Base-by-base conservation (phyloP, 2,888 invertebrate species). In the Drosophila dives region DNA sequence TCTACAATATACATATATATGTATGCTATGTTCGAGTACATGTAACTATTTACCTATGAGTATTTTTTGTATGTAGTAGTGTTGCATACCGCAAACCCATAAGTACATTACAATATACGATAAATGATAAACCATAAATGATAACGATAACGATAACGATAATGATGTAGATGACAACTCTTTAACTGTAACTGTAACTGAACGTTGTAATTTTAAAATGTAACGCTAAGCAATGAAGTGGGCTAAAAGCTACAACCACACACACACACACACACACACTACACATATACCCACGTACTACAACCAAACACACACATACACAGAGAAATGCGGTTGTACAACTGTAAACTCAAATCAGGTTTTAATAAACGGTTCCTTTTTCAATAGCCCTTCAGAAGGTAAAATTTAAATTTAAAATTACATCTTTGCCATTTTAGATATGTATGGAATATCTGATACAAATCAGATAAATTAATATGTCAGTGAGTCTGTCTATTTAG, bases 131-230 rank as follows among this genome's bases (percentile, higher is more conserved):
- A 53, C 33, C 65, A 70, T 69, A 67, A 50, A 63, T 23, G 40
- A 59, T 71, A 48, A 34, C 45, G 38, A 63, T 59, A 48, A 29
- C 33, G 40, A 59, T 71, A 48, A 40, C 45, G 38, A 63, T 59
- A 48, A 23, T 23, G 20, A 73, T 59, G 65, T 88, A 77, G 82
- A 77, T 71, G 74, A 81, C 73, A 83, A 69, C 83, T 83, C 66
- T 23, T 45, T 86, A 79, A 79, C 64, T 83, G 75, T 86, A 79
- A 79, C 64, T 83, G 75, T 79, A 83, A 86, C 70, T 88, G 65
- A 83, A 75, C 77, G 89, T 90, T 88, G 90, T 86, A 88, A 88
- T 83, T 86, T 77, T 81, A 34, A 88, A 80, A 79, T 55, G 75
- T 86, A 88, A 83, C 65, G 64, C 70, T 88, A 90, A 90, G 86